Conservation (phyloP, 2,888 invertebrate species). For the Ichneumoninae sp. region DNA sequence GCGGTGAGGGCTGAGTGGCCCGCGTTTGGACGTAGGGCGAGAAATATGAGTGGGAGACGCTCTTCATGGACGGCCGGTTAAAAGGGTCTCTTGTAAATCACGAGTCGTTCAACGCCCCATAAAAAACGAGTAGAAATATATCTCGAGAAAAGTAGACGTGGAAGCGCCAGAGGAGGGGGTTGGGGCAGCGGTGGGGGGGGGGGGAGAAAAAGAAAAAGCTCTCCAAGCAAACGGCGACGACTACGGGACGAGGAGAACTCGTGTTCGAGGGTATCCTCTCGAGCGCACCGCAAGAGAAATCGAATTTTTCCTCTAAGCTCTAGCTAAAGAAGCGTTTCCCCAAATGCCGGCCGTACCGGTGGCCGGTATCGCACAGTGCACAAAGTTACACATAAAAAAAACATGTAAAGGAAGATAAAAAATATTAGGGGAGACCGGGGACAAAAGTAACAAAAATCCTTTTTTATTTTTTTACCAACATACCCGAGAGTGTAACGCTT, state of each 20-base stretch:
- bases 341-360: neutral
- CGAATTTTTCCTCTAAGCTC: constrained; percentile 55
- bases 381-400: constrained; percentile 15
- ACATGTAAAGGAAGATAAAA: neutral
- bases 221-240: constrained; percentile 19
- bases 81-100: constrained; percentile 53
- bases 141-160: neutral
- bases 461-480: too few species aligned
- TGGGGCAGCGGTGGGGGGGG: neutral
- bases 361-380: neutral
- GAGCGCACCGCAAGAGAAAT: constrained; percentile 46
- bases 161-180: neutral
- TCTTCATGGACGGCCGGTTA: constrained; percentile 49
- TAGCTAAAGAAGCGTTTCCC: neutral
- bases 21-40: constrained; percentile 44
- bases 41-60: constrained; percentile 40
- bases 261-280: constrained; percentile 34
- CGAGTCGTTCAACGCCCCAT: constrained; percentile 52
- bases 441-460: too few species aligned
- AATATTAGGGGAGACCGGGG: too few species aligned
- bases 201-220: constrained; percentile 12
- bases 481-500: too few species aligned
- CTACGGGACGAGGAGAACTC: constrained; percentile 14
- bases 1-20: constrained; percentile 21
- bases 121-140: constrained; percentile 41